A percentile compares a stretch with the other conserved stretches of the same genome.
phyloP scores from a whole-genome alignment of 1,140 invertebrate genomes.

The Sesamia nonagrioides region DNA sequence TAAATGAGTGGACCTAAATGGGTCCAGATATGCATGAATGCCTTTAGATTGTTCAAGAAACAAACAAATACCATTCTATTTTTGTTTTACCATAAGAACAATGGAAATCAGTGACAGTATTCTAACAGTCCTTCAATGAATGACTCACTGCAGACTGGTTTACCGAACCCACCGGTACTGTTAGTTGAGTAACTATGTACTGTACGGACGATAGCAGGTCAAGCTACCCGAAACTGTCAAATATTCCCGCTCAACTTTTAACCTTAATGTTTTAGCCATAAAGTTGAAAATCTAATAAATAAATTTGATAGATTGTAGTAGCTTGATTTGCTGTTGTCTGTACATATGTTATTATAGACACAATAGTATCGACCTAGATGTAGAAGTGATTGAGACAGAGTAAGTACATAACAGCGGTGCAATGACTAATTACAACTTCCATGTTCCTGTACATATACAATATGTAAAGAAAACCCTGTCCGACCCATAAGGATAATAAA shows the following conservation, averaged over 20 bases:
- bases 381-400: background rate
- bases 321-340: too few relatives aligned
- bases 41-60: background rate
- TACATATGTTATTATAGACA: too few relatives aligned
- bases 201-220: too few relatives aligned
- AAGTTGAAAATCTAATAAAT: too few relatives aligned
- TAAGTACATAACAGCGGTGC: background rate
- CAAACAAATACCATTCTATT: background rate
- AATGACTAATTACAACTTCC: background rate
- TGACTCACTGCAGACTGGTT: constrained; percentile 31
- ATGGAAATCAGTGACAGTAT: constrained; percentile 25
- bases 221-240: too few relatives aligned
- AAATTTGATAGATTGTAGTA: too few relatives aligned
- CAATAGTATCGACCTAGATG: constrained; percentile 15
- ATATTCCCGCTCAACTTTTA: too few relatives aligned
- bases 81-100: constrained; percentile 12
- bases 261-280: too few relatives aligned
- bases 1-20: too few relatives aligned
- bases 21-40: background rate
- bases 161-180: constrained; percentile 14
- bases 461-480: too few relatives aligned
- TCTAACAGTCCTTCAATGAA: constrained; percentile 10
- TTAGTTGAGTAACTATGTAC: constrained; percentile 29
- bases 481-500: too few relatives aligned
- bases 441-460: too few relatives aligned